Evolutionary conservation across 2,113 vertebrate genomes (phyloP), one percentile per base, ranked within the genome.

Genomic region (Hymenochirus boettgeri): DNA sequence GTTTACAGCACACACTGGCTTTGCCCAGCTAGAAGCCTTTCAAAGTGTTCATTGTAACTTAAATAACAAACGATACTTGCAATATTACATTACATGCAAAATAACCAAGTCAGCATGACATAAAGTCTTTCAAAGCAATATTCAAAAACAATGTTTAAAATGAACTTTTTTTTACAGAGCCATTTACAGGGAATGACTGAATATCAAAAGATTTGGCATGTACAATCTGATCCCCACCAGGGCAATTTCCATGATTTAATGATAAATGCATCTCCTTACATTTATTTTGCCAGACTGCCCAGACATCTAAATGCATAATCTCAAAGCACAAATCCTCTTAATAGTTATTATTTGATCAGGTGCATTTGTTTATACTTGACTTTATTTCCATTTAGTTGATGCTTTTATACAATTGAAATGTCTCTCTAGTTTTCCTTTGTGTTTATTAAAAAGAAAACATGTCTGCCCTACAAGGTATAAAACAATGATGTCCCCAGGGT

Each of bases 61-160:
- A 55, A 55, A 18, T 29, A 55, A 19, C 25, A 31, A 55, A 8
- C 24, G 7, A 26, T 26, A 26, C 24, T 29, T 55, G 52, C 52
- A 55, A 27, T 55, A 55, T 55, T 55, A 19, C 26, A 31, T n/a
- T 29, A 29, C 52, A 55, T 55, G 26, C 26, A 55, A 31, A 55
- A 55, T 55, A 55, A 18, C 17, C 29, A 55, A 55, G 52, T 23
- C 52, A 55, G 52, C 52, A 55, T 31, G 26, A 31, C n/a, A 31
- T 15, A 7, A 26, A 29, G 13, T 18, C 25, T 10, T 29, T 26
- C 10, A 54, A 54, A 54, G 17, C 26, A 54, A 24, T 7, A 27
- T 29, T 17, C 52, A 21, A 48, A 48, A 21, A 48, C 21, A 48
- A 22, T 23, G 21, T 48, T 48, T 21, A 48, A 48, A 22, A 48